Base-by-base conservation (phyloP, 2,113 vertebrate species). In the Mormoops blainvillei region DNA sequence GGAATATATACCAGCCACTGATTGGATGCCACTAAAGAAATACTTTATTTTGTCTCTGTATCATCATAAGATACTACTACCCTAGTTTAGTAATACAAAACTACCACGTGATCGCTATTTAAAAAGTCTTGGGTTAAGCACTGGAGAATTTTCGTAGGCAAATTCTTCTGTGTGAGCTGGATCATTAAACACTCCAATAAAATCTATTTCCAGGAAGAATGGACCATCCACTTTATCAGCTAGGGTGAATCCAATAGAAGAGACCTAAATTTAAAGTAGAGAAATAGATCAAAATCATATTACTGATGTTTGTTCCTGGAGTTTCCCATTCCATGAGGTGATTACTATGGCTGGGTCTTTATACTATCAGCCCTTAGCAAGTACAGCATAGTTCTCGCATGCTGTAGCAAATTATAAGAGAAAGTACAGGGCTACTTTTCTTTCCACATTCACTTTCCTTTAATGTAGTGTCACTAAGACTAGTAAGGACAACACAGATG, bases 131-230 rank as follows among this genome's bases (percentile, higher is more conserved):
- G 96, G 97, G 58, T 38, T 97, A 83, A 93, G 99, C 99, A 96
- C 95, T 99, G 96, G 99, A 98, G 88, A 99, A 99, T 20, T 15
- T 97, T 99, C 99, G 8, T 99, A 99, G 4, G 99, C 99, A 97
- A 99, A 99, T 96, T 99, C 99, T 97, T 99, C 99, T 3, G 95
- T 99, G 82, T 99, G 99, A 54, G 99, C 98, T 22, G 98, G 98
- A 76, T 99, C 99, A 0, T 98, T 99, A 68, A 98, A 98, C 43
- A 99, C 97, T 2, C 99, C 99, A 88, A 99, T 99, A 96, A 98
- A 99, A 89, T 99, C 99, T 0, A 99, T 99, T 98, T 99, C 99
- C 95, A 99, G 98, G 95, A 99, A 99, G 98, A 99, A 99, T 0
- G 99, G 99, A 6, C 99, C 99, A 48, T 99, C 98, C 11, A 99